Conservation (phyloP, 1,140 invertebrate species). For the Proctacanthus coquilletti region DNA sequence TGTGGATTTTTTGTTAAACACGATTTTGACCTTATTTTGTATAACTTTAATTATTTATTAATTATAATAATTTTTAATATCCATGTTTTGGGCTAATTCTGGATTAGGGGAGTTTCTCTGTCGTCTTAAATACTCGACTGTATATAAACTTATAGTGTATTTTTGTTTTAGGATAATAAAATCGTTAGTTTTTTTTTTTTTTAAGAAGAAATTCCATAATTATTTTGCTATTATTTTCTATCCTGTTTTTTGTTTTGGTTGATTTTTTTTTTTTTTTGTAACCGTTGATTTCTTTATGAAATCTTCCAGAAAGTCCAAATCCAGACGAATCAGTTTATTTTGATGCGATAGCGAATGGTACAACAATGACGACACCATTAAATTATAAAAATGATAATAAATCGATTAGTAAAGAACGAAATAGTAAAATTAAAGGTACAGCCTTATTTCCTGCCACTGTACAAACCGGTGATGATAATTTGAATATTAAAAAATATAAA, state of each 20-base stretch:
- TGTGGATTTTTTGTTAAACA: background rate
- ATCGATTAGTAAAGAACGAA: background rate
- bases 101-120: no score
- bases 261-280: background rate
- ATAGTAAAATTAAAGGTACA: background rate
- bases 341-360: slow-evolving; percentile 14
- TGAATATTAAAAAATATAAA: slow-evolving; percentile 6
- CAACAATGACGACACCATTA: background rate
- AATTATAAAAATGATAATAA: background rate
- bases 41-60: background rate
- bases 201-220: background rate
- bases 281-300: background rate
- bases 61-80: no score
- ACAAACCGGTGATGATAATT: background rate
- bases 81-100: no score
- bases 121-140: no score
- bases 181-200: background rate
- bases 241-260: background rate
- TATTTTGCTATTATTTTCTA: background rate
- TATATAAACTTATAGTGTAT: no score
- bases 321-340: slow-evolving; percentile 23
- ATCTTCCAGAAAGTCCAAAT: slow-evolving; percentile 15
- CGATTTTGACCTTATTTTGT: background rate
- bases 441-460: background rate
- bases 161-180: no score